A percentile compares a stretch with the other conserved stretches of the same genome.
phyloP scores from a whole-genome alignment of 2,797 vertebrate species.

The Manis crassicaudata region DNA sequence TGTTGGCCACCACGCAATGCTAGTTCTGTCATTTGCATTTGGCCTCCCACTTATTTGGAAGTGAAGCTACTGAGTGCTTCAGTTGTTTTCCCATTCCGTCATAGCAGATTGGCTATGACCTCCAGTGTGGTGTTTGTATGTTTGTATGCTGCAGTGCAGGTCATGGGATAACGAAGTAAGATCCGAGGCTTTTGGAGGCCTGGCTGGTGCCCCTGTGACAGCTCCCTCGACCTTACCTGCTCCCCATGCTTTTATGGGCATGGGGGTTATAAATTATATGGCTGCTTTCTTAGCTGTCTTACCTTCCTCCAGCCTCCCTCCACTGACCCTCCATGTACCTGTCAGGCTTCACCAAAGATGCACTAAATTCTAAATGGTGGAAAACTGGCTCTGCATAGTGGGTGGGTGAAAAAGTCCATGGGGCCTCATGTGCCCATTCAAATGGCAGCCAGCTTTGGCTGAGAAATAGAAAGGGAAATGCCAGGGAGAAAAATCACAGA shows the following conservation, averaged over 20 bases:
- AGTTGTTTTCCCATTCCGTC: not conserved
- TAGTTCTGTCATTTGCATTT: rapidly evolving
- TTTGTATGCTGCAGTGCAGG: not conserved
- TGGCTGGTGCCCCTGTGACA: not conserved
- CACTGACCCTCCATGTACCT: conserved; percentile 80
- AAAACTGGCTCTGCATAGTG: conserved; percentile 79
- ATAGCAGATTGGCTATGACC: not conserved
- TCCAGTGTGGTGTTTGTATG: not conserved
- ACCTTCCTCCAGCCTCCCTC: conserved; percentile 69
- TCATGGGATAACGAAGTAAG: not conserved
- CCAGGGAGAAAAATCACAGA: not conserved
- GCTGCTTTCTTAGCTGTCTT: conserved; percentile 76
- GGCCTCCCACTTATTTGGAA: not conserved
- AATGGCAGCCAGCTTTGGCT: conserved; percentile 54
- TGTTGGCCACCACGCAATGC: not conserved
- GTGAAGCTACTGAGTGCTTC: not conserved
- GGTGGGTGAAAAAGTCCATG: conserved; percentile 67
- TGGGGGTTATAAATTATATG: conserved; percentile 80
- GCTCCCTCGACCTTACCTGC: conserved; percentile 75
- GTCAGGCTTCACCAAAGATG: conserved; percentile 83
- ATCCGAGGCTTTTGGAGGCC: not conserved
- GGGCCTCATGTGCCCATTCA: conserved; percentile 68
- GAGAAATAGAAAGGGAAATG: not conserved
- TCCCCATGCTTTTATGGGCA: conserved; percentile 79
- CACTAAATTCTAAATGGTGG: conserved; percentile 82